Conservation (phyloP, 2,888 invertebrate species). For the Teleiodes luculella region DNA sequence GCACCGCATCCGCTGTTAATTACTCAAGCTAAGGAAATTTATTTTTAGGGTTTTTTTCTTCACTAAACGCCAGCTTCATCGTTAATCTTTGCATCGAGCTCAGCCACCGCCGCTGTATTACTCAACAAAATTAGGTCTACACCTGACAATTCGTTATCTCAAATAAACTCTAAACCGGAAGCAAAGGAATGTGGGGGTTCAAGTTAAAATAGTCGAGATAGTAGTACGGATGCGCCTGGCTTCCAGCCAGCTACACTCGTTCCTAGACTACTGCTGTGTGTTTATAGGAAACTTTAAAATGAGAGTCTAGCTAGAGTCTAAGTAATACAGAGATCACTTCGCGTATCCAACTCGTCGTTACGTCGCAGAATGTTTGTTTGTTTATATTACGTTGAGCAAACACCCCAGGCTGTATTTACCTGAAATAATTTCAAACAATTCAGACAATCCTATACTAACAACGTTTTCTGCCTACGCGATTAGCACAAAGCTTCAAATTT, state of each 20-base stretch:
- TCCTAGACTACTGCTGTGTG: conserved; percentile 28
- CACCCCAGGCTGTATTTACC: neutral
- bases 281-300: conserved; percentile 25
- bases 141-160: neutral
- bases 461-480: neutral
- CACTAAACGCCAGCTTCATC: conserved; percentile 33
- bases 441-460: neutral
- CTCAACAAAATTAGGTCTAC: neutral
- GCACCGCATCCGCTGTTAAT: conserved; percentile 31
- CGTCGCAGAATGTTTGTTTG: neutral
- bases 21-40: conserved; percentile 28
- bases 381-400: neutral
- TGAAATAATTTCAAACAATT: neutral
- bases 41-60: conserved; percentile 36
- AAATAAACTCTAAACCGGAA: conserved; percentile 2
- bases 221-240: conserved; percentile 39
- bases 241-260: conserved; percentile 40
- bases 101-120: conserved; percentile 34
- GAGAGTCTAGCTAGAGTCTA: conserved; percentile 1
- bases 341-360: neutral
- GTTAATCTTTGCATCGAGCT: conserved; percentile 45
- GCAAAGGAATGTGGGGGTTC: conserved; percentile 1
- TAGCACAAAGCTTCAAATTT: neutral
- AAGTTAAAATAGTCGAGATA: conserved; percentile 9
- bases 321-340: conserved; percentile 3